Conservation (phyloP, 35 echinoderm and acorn worm species). For the Holothuria glaberrima region DNA sequence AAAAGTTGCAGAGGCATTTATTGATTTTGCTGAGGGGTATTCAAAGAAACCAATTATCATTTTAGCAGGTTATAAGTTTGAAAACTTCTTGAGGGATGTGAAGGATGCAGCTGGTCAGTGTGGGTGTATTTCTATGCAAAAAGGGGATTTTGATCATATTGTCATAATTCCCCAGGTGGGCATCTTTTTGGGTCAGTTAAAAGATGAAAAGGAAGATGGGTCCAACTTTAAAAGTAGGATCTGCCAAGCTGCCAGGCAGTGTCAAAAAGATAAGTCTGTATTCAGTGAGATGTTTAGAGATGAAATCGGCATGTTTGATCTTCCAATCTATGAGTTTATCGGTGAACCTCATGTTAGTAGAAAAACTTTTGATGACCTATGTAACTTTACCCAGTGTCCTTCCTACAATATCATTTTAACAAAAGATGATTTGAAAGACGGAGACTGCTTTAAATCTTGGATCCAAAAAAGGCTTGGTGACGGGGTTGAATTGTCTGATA, state of each 20-base stretch:
- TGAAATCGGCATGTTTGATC: background rate
- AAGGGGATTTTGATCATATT: constrained; percentile 3
- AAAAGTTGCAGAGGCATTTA: too few species aligned
- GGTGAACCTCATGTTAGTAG: background rate
- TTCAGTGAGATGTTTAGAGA: background rate
- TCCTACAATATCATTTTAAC: too few species aligned
- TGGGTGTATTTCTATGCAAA: background rate
- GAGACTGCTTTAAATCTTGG: too few species aligned
- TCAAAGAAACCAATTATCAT: background rate
- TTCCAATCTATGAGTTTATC: background rate
- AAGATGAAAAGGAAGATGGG: background rate
- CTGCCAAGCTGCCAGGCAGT: background rate
- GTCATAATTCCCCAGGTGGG: background rate
- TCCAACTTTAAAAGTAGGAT: background rate
- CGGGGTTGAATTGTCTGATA: too few species aligned
- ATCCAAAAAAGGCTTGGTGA: background rate
- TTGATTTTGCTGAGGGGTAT: too few species aligned
- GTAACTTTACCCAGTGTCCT: too few species aligned
- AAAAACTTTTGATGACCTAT: background rate
- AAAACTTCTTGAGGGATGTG: background rate
- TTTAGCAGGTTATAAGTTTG: background rate
- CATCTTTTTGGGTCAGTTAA: background rate
- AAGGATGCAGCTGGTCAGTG: background rate
- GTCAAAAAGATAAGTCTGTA: background rate
- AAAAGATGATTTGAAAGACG: too few species aligned